A percentile compares a stretch with the other conserved stretches of the same genome.
Conservation (phyloP, 2,797 vertebrate species). For the Brachyrhaphis roseni region DNA sequence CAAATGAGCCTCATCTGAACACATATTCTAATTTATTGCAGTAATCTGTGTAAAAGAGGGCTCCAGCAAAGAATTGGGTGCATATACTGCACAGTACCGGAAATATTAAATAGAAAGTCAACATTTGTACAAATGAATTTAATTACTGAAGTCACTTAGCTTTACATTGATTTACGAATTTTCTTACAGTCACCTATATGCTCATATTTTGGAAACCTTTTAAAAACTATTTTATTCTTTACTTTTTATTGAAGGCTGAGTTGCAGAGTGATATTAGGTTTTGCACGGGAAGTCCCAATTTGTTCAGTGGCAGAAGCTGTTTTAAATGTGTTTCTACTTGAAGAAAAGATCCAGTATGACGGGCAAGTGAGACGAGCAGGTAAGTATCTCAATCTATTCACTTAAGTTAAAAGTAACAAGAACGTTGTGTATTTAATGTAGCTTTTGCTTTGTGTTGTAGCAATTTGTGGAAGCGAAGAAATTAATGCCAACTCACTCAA, state of each 20-base stretch:
- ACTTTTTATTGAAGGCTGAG: conserved; percentile 2
- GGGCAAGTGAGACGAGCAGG: conserved; percentile 64
- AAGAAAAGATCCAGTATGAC: not conserved
- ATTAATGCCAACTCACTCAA: not conserved
- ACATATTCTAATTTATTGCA: not conserved
- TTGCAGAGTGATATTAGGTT: conserved; percentile 59
- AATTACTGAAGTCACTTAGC: not conserved
- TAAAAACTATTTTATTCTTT: not conserved
- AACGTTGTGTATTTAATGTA: not conserved
- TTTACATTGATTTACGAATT: not conserved
- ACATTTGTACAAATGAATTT: not conserved
- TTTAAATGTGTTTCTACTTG: conserved; percentile 6
- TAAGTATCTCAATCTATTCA: conserved; percentile 36
- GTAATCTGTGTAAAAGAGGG: not conserved
- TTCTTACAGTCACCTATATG: not conserved
- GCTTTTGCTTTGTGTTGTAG: conserved; percentile 42
- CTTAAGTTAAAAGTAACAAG: not conserved
- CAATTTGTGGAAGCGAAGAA: conserved; percentile 59
- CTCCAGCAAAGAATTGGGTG: not conserved
- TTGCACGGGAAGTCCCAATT: conserved; percentile 32
- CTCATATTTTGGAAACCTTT: not conserved
- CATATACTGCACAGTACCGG: no score
- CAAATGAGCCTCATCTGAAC: not conserved
- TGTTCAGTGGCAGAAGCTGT: conserved; percentile 51
- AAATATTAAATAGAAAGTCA: not conserved